A percentile compares a stretch with the other conserved stretches of the same genome.
Conservation (phyloP, 2,113 vertebrate species). For the Siphamia tubifer region DNA sequence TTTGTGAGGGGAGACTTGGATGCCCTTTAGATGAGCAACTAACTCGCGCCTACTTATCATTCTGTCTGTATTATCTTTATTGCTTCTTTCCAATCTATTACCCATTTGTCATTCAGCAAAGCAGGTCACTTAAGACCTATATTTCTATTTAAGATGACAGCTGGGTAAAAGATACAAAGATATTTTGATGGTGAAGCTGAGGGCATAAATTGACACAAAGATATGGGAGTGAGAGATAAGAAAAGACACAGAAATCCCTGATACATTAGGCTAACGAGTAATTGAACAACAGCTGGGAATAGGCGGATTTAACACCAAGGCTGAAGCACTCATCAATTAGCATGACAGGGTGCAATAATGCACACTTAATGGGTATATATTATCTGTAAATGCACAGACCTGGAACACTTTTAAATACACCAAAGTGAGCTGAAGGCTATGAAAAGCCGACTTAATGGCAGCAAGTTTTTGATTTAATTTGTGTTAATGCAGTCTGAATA, state of each 20-base stretch:
- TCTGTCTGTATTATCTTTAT: slow-evolving; percentile 1
- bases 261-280: slow-evolving; percentile 21
- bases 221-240: background rate
- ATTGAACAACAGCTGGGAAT: slow-evolving; percentile 29
- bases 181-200: background rate
- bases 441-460: background rate
- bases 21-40: background rate
- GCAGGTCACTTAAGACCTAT: slow-evolving; percentile 14
- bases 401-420: slow-evolving; percentile 5
- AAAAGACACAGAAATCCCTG: slow-evolving; percentile 16
- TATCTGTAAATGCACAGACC: slow-evolving; percentile 10
- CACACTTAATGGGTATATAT: slow-evolving; percentile 23
- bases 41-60: background rate
- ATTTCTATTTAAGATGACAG: slow-evolving; percentile 25
- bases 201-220: background rate
- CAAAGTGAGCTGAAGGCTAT: background rate
- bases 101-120: background rate
- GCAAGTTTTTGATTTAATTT: no score
- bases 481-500: slow-evolving; percentile 3
- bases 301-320: slow-evolving; percentile 26
- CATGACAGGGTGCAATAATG: slow-evolving; percentile 24
- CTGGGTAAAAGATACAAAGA: slow-evolving; percentile 16
- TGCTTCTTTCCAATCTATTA: slow-evolving; percentile 13
- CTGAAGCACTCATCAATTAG: slow-evolving; percentile 41
- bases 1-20: background rate